A percentile compares a stretch with the other conserved stretches of the same genome.
These are phyloP conservation scores for Ornithoptera priamus DNA, from an alignment of 2,888 invertebrate species.

Conservation along the genomic window DNA sequence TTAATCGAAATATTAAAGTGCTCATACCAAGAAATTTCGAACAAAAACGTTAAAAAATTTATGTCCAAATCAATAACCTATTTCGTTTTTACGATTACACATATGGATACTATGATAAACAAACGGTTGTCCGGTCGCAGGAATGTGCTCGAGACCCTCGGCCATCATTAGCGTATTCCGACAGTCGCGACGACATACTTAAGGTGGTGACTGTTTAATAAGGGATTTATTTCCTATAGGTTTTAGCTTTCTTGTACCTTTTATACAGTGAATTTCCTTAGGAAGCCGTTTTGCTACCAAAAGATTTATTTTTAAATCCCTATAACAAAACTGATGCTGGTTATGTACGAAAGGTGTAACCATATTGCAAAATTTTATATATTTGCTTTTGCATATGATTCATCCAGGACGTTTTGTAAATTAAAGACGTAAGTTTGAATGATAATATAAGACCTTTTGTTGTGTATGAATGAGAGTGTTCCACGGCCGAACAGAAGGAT, in stretches of 20 bases:
- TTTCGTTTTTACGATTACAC: background rate
- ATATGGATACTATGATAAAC: slow-evolving; percentile 17
- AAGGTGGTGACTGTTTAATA: slow-evolving; percentile 33
- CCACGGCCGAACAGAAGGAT: too few relatives aligned
- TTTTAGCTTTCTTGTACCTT: slow-evolving; percentile 37
- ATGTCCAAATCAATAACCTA: slow-evolving; percentile 7
- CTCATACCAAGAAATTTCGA: too few relatives aligned
- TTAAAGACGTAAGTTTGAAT: too few relatives aligned
- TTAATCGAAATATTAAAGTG: too few relatives aligned
- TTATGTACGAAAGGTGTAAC: too few relatives aligned
- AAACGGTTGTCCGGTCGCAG: slow-evolving; percentile 9
- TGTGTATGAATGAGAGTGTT: too few relatives aligned
- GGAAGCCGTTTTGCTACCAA: background rate
- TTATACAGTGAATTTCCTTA: slow-evolving; percentile 21
- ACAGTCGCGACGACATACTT: slow-evolving; percentile 28
- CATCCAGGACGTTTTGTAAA: too few relatives aligned
- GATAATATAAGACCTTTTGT: too few relatives aligned
- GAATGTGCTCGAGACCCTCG: slow-evolving; percentile 35
- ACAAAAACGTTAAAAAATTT: slow-evolving; percentile 1
- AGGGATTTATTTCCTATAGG: slow-evolving; percentile 28
- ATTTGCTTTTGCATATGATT: too few relatives aligned
- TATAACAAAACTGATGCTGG: background rate
- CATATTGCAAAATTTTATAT: too few relatives aligned
- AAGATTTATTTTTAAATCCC: background rate
- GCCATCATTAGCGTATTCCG: slow-evolving; percentile 35